Evolutionary conservation across 1,140 invertebrate species (phyloP), one percentile per base, ranked within the genome.

Genomic region (Vanessa tameamea): DNA sequence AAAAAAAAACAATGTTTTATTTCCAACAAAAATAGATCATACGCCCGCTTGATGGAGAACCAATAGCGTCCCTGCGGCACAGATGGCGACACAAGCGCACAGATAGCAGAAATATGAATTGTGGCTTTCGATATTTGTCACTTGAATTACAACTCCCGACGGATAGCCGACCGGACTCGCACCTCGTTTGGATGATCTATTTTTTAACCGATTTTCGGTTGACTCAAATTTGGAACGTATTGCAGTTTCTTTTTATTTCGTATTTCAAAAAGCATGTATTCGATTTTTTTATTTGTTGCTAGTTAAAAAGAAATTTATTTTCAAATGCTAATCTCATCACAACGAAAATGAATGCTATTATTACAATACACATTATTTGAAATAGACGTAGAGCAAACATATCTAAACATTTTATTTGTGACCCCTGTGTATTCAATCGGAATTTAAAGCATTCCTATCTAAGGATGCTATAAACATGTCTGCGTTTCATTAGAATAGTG

Each of bases 71-170:
- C 87, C 87, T 79, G 76, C 81, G 83, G 88, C 88, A 87, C 90
- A 92, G 88, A 92, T 92, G 91, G 91, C 86, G 88, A 82, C 89
- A 84, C 84, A 79, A 81, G 82, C 88, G 82, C 88, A 77, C 83
- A 91, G 91, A 92, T 92, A 92, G 89, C 88, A 90, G 76, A 91
- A 91, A 92, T 91, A 92, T 92, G 91, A 92, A 90, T 87, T 92
- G 92, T 90, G 86, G 88, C 88, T 78, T 93, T 92, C 92, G 93
- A 93, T 93, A 93, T 93, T 93, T 93, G 93, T 93, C 93, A 93
- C 88, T 89, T 92, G 91, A 93, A 87, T 92, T 93, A 93, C 86
- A 89, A 87, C 86, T 87, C 92, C 90, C 90, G 81, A 71, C 83
- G 88, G 89, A 85, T 78, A 76, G 80, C 84, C 78, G 80, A 82